Percentiles rank a stretch among this genome's conserved stretches.
phyloP scores from a whole-genome alignment of 2,797 vertebrate species.

The Phoxinus dragarum region DNA sequence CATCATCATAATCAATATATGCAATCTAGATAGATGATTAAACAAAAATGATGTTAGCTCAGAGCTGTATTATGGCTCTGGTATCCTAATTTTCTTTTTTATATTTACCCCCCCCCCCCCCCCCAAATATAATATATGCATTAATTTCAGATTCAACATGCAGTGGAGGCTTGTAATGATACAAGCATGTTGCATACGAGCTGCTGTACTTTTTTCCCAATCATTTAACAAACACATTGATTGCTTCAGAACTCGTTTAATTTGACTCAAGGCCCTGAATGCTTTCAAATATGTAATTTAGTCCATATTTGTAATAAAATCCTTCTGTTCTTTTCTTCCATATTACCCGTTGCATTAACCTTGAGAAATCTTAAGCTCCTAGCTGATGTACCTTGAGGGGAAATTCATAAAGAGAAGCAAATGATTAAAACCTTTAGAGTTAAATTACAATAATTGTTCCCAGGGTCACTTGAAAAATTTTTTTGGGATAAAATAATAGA shows the following conservation, averaged over 20 bases:
- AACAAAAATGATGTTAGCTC: constrained; percentile 3
- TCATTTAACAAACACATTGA: constrained; percentile 34
- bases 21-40: constrained; percentile 23
- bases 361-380: constrained; percentile 40
- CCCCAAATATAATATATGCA: constrained; percentile 28
- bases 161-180: constrained; percentile 20
- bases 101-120: background rate
- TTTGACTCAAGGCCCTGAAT: constrained; percentile 44
- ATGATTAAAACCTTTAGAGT: constrained; percentile 27
- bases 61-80: constrained; percentile 4
- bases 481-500: background rate
- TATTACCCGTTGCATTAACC: constrained; percentile 49
- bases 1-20: constrained; percentile 11
- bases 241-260: constrained; percentile 49
- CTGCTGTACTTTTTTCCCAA: background rate
- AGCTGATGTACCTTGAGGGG: constrained; percentile 10
- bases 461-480: constrained; percentile 5
- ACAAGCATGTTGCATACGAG: constrained; percentile 36
- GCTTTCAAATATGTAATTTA: constrained; percentile 44
- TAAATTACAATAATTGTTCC: background rate
- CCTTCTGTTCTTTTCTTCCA: constrained; percentile 44
- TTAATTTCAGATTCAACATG: constrained; percentile 44
- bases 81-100: constrained; percentile 20
- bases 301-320: constrained; percentile 48
- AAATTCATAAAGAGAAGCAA: constrained; percentile 5